Conservation (phyloP, 2,113 vertebrate genomes). For the Pseudopodoces humilis region DNA sequence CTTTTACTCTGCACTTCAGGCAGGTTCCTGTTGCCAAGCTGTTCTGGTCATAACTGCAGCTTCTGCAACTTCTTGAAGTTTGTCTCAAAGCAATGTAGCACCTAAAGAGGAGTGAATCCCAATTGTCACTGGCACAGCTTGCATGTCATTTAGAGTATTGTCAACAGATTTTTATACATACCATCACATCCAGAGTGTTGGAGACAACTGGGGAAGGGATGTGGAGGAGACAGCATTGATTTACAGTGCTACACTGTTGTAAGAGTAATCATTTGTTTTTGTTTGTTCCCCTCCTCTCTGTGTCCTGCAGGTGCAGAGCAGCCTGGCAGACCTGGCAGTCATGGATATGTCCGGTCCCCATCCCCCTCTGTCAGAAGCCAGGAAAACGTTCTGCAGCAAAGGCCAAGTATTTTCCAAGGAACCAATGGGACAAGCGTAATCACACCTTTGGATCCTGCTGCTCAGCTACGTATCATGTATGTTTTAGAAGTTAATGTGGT, state of each 20-base stretch:
- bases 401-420: constrained; percentile 97
- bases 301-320: constrained; percentile 79
- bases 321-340: constrained; percentile 87
- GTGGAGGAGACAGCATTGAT: neutral
- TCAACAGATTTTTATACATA: neutral
- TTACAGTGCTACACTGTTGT: neutral
- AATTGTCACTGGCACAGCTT: neutral
- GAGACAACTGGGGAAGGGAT: neutral
- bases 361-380: constrained; percentile 90
- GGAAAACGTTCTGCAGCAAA: constrained; percentile 89
- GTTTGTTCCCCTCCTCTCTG: neutral
- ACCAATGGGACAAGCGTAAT: constrained; percentile 94
- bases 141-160: neutral
- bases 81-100: neutral
- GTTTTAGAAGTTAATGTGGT: constrained; percentile 36
- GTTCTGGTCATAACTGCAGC: neutral
- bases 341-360: constrained; percentile 88
- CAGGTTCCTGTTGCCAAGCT: neutral
- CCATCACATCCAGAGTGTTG: neutral
- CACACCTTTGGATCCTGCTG: constrained; percentile 83
- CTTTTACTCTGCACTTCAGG: neutral
- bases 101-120: neutral
- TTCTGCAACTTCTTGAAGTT: neutral
- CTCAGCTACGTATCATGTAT: constrained; percentile 87
- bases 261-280: neutral